Conservation (phyloP, 2,797 vertebrate genomes). For the Urocyon cinereoargenteus region DNA sequence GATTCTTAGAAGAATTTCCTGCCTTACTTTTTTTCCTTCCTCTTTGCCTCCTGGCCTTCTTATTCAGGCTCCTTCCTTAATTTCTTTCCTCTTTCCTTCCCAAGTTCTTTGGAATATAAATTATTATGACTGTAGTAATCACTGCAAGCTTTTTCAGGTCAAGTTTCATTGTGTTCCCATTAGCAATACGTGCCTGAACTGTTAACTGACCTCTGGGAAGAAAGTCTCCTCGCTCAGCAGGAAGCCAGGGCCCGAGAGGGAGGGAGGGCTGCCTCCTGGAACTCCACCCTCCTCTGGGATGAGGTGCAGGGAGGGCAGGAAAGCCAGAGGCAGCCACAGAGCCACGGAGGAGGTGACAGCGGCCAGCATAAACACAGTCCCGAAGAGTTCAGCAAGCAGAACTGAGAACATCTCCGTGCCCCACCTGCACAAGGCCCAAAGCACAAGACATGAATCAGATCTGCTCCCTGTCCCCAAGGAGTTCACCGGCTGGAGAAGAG, state of each 20-base stretch:
- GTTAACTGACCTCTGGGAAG: background rate
- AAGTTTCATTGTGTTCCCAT: conserved; percentile 26
- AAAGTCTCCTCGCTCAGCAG: background rate
- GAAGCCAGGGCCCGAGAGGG: background rate
- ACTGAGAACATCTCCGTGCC: background rate
- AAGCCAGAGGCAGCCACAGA: background rate
- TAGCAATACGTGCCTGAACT: background rate
- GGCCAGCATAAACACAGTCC: background rate
- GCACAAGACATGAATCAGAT: background rate
- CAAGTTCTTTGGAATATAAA: background rate
- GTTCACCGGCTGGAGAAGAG: background rate
- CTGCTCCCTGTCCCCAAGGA: background rate
- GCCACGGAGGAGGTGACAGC: background rate
- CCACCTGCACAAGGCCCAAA: background rate
- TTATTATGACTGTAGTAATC: background rate
- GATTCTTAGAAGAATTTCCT: background rate
- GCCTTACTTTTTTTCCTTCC: background rate
- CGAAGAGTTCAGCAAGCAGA: background rate
- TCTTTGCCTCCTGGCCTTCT: background rate
- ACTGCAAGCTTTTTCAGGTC: conserved; percentile 3
- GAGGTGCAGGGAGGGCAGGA: background rate
- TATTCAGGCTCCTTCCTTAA: background rate
- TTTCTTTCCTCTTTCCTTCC: background rate
- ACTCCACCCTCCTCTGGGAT: background rate
- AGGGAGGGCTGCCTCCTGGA: background rate